A percentile compares a stretch with the other conserved stretches of the same genome.
These are phyloP conservation scores for Caenorhabditis sp. DNA, from an alignment of 2,888 invertebrate genomes.

Conservation along the genomic window DNA sequence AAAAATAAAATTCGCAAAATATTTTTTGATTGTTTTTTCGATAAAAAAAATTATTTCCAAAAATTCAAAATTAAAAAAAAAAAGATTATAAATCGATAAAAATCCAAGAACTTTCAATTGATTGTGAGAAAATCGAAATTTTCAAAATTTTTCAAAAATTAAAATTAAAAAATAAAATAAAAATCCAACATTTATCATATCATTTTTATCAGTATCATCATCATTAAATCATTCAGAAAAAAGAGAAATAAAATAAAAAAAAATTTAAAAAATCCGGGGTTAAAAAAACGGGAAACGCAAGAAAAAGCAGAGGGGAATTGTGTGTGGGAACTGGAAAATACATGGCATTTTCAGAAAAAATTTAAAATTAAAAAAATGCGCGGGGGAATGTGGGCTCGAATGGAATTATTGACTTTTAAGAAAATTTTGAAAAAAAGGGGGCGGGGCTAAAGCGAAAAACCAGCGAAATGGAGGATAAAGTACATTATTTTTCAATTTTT, in stretches of 20 bases:
- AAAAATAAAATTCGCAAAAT: too few species aligned
- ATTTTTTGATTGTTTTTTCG: too few species aligned
- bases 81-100: too few species aligned
- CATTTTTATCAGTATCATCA: not conserved
- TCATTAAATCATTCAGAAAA: not conserved
- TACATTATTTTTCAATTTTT: conserved; percentile 6
- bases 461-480: not conserved
- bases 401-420: not conserved
- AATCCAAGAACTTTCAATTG: too few species aligned
- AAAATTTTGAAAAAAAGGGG: not conserved
- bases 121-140: not conserved
- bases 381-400: not conserved
- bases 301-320: too few species aligned
- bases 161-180: not conserved
- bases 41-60: not conserved
- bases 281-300: not conserved
- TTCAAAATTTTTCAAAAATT: not conserved
- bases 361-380: not conserved
- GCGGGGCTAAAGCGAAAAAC: not conserved
- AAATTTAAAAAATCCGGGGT: conserved; percentile 1
- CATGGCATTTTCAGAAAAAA: not conserved
- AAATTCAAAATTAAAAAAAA: not conserved
- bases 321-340: not conserved
- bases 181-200: not conserved
- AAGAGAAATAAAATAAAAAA: not conserved